Percentiles rank a stretch among this genome's conserved stretches.
These are phyloP conservation scores for Probosciger aterrimus DNA, from an alignment of 2,113 vertebrate species.

Conservation along the genomic window DNA sequence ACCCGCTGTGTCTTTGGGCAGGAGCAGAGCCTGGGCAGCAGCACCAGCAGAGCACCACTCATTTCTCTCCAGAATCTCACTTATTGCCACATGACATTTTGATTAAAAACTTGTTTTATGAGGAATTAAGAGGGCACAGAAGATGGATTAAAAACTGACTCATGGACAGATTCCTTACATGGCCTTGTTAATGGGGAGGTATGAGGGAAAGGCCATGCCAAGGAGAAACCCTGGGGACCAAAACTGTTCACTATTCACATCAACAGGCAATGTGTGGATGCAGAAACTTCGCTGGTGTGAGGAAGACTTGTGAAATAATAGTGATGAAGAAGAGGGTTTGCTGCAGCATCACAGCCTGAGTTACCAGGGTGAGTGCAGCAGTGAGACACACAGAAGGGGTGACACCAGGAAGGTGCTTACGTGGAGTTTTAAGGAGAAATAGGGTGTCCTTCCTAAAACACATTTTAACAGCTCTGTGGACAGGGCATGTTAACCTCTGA, in stretches of 20 bases:
- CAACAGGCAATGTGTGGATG: neutral
- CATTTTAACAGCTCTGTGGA: neutral
- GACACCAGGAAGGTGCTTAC: neutral
- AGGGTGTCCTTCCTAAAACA: neutral
- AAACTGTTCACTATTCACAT: neutral
- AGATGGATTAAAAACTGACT: slow-evolving; percentile 20
- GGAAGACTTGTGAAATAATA: neutral
- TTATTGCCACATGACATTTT: neutral
- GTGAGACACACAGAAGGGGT: neutral
- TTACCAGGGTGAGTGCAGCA: neutral
- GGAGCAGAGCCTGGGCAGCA: neutral
- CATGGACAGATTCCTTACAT: neutral
- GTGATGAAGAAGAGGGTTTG: neutral
- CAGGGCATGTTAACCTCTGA: neutral
- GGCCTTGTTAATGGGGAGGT: neutral
- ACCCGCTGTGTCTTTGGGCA: neutral
- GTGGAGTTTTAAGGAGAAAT: neutral
- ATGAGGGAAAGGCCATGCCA: neutral
- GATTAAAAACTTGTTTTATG: slow-evolving; percentile 49
- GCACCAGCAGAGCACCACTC: neutral
- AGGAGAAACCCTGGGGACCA: neutral
- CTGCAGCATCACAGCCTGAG: neutral
- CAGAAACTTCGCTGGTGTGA: neutral
- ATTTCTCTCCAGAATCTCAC: neutral
- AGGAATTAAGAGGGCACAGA: slow-evolving; percentile 7